Evolutionary conservation across 2,888 invertebrate species (phyloP).

Genomic region (Dynastes grantii): DNA sequence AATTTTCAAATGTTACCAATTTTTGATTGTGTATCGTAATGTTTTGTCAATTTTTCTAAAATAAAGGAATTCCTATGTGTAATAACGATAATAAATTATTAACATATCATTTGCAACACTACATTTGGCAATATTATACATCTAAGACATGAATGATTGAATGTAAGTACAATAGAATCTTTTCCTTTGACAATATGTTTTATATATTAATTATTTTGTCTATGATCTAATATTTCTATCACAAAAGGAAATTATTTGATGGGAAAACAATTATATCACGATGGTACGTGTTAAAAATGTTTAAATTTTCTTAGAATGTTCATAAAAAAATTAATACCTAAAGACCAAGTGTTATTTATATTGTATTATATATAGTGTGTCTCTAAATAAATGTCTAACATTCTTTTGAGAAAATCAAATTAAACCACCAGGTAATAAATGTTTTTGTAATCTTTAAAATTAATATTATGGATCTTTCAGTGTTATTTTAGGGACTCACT

Average conservation of each 20-base stretch:
- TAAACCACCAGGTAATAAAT: too few relatives aligned
- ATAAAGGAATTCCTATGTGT: not conserved
- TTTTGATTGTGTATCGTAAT: too few relatives aligned
- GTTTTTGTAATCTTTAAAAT: too few relatives aligned
- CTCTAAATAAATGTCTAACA: too few relatives aligned
- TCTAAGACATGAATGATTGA: not conserved
- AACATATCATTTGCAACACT: slow-evolving; percentile 49
- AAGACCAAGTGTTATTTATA: slow-evolving; percentile 46
- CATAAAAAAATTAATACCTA: slow-evolving; percentile 29
- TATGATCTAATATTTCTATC: not conserved
- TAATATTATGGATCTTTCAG: too few relatives aligned
- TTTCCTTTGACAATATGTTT: not conserved
- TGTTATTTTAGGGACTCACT: too few relatives aligned
- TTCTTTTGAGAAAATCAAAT: too few relatives aligned
- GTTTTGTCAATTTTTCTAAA: not conserved
- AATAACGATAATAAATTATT: slow-evolving; percentile 38
- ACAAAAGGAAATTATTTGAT: not conserved
- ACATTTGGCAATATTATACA: slow-evolving; percentile 41
- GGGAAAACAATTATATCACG: not conserved
- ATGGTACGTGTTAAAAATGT: slow-evolving; percentile 29
- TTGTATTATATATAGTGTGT: slow-evolving; percentile 5
- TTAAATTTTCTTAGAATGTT: slow-evolving; percentile 21
- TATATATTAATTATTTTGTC: not conserved
- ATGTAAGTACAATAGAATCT: not conserved
- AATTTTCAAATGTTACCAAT: too few relatives aligned